A percentile compares a stretch with the other conserved stretches of the same genome.
These are phyloP conservation scores for Drosophila affinis DNA, from an alignment of 2,888 invertebrate genomes.

Conservation along the genomic window DNA sequence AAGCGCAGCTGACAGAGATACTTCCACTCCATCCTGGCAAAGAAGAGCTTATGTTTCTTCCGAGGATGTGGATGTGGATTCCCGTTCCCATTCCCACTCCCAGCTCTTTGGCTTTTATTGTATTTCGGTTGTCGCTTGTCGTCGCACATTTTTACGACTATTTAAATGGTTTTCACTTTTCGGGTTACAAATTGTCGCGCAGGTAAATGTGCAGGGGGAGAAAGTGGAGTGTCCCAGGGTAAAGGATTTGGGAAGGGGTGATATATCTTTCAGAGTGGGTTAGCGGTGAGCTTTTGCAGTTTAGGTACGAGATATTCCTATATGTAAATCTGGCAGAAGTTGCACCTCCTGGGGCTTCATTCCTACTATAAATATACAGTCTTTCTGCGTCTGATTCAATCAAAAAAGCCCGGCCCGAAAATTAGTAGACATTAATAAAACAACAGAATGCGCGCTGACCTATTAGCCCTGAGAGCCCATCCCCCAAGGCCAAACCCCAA, in stretches of 20 bases:
- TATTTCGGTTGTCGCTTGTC: constrained; percentile 68
- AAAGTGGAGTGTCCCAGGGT: neutral
- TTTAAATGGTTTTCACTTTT: constrained; percentile 75
- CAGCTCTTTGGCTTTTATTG: constrained; percentile 55
- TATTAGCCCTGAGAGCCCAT: constrained; percentile 19
- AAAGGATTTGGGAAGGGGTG: neutral
- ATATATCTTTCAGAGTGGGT: neutral
- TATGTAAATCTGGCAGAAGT: neutral
- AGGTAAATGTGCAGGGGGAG: constrained; percentile 21
- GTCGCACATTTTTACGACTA: constrained; percentile 73
- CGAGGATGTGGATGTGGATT: neutral
- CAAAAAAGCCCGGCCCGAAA: constrained; percentile 56
- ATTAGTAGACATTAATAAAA: constrained; percentile 72
- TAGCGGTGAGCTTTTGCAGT: neutral
- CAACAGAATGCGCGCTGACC: constrained; percentile 35
- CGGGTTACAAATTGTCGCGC: constrained; percentile 63
- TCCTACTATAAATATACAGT: neutral
- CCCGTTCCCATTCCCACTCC: constrained; percentile 43
- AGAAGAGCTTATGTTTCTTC: constrained; percentile 5
- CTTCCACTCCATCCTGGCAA: constrained; percentile 27
- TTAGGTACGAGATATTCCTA: neutral
- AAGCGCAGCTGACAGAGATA: constrained; percentile 75
- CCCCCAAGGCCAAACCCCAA: too few relatives aligned
- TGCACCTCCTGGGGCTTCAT: neutral
- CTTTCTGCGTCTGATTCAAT: constrained; percentile 66